phyloP scores from a whole-genome alignment of 2,888 invertebrate species.

The Tipula vernalis region DNA sequence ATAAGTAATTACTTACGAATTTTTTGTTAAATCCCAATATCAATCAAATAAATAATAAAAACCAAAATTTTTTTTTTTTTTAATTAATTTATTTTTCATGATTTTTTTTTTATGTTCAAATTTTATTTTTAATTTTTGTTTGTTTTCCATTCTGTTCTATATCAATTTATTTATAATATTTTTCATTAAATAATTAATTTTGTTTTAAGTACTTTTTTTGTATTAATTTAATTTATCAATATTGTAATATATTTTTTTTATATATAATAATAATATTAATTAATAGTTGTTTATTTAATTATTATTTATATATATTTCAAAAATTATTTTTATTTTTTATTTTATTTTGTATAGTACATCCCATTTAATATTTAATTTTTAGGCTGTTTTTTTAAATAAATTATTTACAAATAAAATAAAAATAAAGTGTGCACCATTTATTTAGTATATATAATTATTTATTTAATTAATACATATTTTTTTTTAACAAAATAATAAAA shows the following conservation, averaged over 20 bases:
- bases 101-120: background rate
- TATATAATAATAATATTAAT: background rate
- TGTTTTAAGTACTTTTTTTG: background rate
- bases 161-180: slow-evolving; percentile 7
- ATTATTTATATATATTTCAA: background rate
- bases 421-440: background rate
- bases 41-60: background rate
- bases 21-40: background rate
- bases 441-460: background rate
- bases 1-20: no score
- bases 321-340: background rate
- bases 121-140: background rate
- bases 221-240: background rate
- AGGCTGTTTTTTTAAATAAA: background rate
- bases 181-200: background rate
- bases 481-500: slow-evolving; percentile 4
- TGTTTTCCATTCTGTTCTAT: background rate
- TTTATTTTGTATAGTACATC: background rate
- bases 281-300: background rate
- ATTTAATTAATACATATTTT: background rate
- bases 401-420: slow-evolving; percentile 6
- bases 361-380: slow-evolving; percentile 4
- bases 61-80: background rate
- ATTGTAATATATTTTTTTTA: background rate
- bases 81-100: background rate